Conservation (phyloP, 2,113 vertebrate genomes). For the Coregonus clupeaformis region DNA sequence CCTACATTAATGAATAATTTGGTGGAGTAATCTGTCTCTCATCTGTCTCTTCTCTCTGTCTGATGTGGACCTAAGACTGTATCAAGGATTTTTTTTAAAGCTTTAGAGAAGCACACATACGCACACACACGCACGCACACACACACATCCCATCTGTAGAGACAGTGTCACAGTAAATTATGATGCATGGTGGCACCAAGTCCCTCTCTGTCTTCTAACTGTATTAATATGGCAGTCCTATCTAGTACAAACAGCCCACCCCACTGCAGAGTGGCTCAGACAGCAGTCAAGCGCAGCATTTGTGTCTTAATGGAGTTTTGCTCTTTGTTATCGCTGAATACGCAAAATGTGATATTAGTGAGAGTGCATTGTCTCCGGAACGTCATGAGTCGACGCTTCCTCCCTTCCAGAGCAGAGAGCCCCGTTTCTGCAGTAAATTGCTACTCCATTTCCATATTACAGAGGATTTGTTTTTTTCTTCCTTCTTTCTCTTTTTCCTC, state of each 20-base stretch:
- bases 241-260: constrained; percentile 5
- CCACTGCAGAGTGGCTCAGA: constrained; percentile 1
- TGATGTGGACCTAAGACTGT: neutral
- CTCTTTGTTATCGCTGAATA: constrained; percentile 26
- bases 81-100: too few species aligned
- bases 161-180: neutral
- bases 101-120: neutral
- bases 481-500: neutral
- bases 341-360: constrained; percentile 28
- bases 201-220: constrained; percentile 1
- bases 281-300: constrained; percentile 20
- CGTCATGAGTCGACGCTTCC: neutral
- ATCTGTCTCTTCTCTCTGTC: too few species aligned
- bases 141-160: neutral
- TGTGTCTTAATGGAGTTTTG: constrained; percentile 24
- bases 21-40: too few species aligned
- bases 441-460: constrained; percentile 14
- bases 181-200: neutral
- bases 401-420: neutral
- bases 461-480: neutral
- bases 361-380: constrained; percentile 28
- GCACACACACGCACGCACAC: neutral
- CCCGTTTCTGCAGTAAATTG: constrained; percentile 5
- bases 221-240: constrained; percentile 21
- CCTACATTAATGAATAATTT: too few species aligned